Evolutionary conservation across 2,113 vertebrate species (phyloP).

Genomic region (Apteryx owenii): DNA sequence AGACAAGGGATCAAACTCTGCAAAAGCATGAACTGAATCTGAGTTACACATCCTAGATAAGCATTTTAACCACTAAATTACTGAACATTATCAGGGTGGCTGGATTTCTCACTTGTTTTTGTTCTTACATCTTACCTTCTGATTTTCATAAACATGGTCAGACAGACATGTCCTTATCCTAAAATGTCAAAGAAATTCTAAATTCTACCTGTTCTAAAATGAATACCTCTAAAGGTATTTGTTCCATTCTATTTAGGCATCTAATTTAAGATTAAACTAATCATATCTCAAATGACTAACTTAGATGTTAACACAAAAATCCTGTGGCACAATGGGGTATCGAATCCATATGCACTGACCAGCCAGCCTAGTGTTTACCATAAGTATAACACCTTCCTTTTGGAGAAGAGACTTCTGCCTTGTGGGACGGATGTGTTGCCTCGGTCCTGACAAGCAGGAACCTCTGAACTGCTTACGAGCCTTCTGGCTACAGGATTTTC

Average conservation of each 20-base stretch:
- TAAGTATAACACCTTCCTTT: no score
- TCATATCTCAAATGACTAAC: background rate
- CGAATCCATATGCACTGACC: background rate
- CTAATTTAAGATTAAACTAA: background rate
- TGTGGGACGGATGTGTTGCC: background rate
- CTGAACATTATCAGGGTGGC: background rate
- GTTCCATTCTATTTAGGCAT: background rate
- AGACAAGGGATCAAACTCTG: background rate
- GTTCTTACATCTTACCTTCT: background rate
- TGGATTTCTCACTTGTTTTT: background rate
- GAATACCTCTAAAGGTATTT: background rate
- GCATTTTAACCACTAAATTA: background rate
- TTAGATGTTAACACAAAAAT: background rate
- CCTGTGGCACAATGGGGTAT: no score
- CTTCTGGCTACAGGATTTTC: background rate
- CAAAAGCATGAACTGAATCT: background rate
- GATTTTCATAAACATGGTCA: background rate
- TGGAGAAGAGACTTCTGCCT: background rate
- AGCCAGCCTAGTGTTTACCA: background rate
- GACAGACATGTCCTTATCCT: background rate
- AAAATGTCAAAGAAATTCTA: background rate
- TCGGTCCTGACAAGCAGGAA: background rate
- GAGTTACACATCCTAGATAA: rapidly evolving
- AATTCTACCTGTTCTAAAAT: background rate
- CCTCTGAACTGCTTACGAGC: background rate